A percentile compares a stretch with the other conserved stretches of the same genome.
These are phyloP conservation scores for Nemurella pictetii DNA, from an alignment of 2,888 invertebrate genomes.

Conservation along the genomic window DNA sequence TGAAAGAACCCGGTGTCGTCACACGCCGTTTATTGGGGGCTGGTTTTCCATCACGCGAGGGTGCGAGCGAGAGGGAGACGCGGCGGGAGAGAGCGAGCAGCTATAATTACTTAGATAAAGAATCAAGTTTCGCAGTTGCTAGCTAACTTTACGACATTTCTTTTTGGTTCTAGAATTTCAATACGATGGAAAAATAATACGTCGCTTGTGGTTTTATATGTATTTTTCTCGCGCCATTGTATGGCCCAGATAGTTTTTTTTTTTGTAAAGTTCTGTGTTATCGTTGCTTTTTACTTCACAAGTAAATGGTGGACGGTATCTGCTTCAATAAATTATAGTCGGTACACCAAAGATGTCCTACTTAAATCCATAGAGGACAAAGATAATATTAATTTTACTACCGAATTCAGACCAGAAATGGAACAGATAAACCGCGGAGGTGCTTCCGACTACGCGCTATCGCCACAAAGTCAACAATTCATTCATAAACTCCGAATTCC, in stretches of 20 bases:
- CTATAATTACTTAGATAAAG: not conserved
- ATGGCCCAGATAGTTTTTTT: too few relatives aligned
- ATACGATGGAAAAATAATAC: not conserved
- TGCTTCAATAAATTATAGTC: too few relatives aligned
- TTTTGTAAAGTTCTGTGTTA: too few relatives aligned
- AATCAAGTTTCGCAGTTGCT: not conserved
- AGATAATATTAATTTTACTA: too few relatives aligned
- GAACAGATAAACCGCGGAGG: too few relatives aligned
- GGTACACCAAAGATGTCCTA: too few relatives aligned
- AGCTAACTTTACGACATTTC: not conserved
- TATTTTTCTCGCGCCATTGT: not conserved
- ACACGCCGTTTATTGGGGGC: slow-evolving; percentile 33
- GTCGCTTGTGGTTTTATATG: not conserved
- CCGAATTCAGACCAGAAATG: too few relatives aligned
- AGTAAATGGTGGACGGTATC: too few relatives aligned
- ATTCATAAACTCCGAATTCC: not conserved
- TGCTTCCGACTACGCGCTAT: too few relatives aligned
- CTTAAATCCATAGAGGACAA: too few relatives aligned
- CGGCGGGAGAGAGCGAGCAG: not conserved
- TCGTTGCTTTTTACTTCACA: too few relatives aligned
- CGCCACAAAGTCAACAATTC: not conserved
- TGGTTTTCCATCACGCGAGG: not conserved
- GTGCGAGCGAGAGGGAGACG: not conserved
- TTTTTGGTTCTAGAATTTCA: not conserved
- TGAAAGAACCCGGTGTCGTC: slow-evolving; percentile 32